Evolutionary conservation across 2,888 invertebrate genomes (phyloP), one percentile per base, ranked within the genome.

Genomic region (Epistrophella euchroma): DNA sequence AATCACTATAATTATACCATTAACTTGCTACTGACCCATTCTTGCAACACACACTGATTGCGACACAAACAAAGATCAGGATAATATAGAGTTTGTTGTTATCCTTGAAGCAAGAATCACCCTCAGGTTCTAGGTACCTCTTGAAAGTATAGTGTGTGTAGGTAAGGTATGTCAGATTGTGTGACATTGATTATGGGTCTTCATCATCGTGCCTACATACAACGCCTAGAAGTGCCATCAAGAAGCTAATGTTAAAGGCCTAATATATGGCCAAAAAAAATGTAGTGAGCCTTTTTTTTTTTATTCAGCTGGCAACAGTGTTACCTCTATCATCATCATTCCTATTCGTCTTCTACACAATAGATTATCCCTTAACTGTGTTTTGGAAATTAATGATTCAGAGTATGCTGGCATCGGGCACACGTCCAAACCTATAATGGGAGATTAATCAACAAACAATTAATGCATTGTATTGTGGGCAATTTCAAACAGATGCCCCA

Each of bases 371-470:
- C 19, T 25, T 43, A 37, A 22, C 47, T 19, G 43, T 6, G 4
- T 45, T 32, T 43, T 11, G 32, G 55, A 80, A 71, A 84, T 84
- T 84, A 84, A 80, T 84, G 80, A 84, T 84, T 64, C 74, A 80
- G 58, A 37, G 58, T 66, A 70, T 55, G 22, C 55, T 28, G 43
- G 58, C 71, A 71, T 52, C 68, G 25, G 43, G 58, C 75, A 60
- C 66, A 73, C 77, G 58, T 82, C 19, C 50, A 35, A 28, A 5
- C 3, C 47, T 66, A 32, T 32, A 75, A 75, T 75, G 52, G 74
- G 56, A 80, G 83, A 84, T 84, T 84, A 80, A 80, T 80, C 71
- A 80, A 71, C 84, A 80, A 84, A 79, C 84, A 84, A 79, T 84
- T 84, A 84, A 80, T 71, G 56, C 75, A 58, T 75, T 84, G 84